A percentile compares a stretch with the other conserved stretches of the same genome.
These are phyloP conservation scores for Galeopsomyia nigrocyanea DNA, from an alignment of 2,888 invertebrate genomes.

Conservation along the genomic window DNA sequence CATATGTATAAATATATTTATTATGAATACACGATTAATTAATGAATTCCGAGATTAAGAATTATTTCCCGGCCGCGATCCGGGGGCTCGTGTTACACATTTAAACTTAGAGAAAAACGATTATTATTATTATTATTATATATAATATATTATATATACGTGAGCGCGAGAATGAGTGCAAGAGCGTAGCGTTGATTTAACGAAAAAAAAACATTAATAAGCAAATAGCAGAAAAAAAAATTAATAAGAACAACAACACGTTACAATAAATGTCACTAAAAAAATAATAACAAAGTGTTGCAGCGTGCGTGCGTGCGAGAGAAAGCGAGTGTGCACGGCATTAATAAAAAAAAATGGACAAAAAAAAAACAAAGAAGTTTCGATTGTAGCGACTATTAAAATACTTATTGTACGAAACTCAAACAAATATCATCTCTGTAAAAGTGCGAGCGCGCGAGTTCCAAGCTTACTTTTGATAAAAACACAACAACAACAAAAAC, in stretches of 20 bases:
- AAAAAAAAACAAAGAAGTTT: constrained; percentile 30
- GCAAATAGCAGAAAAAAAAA: too few species aligned
- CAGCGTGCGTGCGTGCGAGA: constrained; percentile 17
- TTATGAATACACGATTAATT: constrained; percentile 48
- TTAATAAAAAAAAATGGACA: not conserved
- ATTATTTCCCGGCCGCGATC: constrained; percentile 57
- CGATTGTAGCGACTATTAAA: constrained; percentile 38
- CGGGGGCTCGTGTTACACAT: constrained; percentile 57
- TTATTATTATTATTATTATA: constrained; percentile 51
- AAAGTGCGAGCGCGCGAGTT: constrained; percentile 3
- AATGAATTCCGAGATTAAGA: constrained; percentile 45
- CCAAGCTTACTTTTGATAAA: constrained; percentile 30
- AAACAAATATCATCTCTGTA: constrained; percentile 34
- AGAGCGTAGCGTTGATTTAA: constrained; percentile 26
- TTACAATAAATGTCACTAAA: constrained; percentile 39
- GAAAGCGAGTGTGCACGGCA: constrained; percentile 30
- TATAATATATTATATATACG: constrained; percentile 38
- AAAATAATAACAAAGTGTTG: not conserved
- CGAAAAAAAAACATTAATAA: too few species aligned
- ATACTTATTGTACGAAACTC: constrained; percentile 20
- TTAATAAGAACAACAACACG: constrained; percentile 34
- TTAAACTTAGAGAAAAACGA: constrained; percentile 52
- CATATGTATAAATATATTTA: constrained; percentile 55
- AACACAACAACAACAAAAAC: not conserved
- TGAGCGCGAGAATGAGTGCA: constrained; percentile 9